Percentiles rank a stretch among this genome's conserved stretches.
Evolutionary conservation across 2,797 vertebrate species (phyloP).

Genomic region (Pristis pectinata): DNA sequence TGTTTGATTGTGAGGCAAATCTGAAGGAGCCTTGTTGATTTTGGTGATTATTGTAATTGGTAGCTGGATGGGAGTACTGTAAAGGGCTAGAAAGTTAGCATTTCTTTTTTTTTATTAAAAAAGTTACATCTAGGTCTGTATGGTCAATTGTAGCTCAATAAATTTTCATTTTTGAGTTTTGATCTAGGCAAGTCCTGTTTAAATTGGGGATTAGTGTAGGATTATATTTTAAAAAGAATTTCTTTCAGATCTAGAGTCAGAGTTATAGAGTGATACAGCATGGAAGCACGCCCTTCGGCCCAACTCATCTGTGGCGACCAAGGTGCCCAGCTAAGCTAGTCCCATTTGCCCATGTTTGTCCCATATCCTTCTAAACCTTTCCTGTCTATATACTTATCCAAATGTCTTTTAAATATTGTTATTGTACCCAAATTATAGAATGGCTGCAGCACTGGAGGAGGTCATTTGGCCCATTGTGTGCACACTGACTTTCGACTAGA

Average conservation of each 20-base stretch:
- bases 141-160: background rate
- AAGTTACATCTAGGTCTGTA: background rate
- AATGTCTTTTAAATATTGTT: too few species aligned
- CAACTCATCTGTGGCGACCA: too few species aligned
- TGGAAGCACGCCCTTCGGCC: too few species aligned
- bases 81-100: background rate
- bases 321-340: too few species aligned
- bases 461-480: too few species aligned
- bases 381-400: too few species aligned
- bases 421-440: too few species aligned
- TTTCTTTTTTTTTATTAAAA: background rate
- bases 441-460: too few species aligned
- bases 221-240: background rate
- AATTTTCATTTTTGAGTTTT: background rate
- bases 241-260: background rate
- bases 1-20: background rate
- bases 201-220: background rate
- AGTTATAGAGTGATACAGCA: background rate
- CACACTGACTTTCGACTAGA: too few species aligned
- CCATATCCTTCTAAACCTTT: too few species aligned
- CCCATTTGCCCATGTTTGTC: too few species aligned
- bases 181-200: background rate
- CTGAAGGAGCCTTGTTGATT: background rate
- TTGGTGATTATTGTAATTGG: background rate
- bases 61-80: background rate